Conservation (phyloP, 2,797 vertebrate genomes). For the Hoplostethus mediterraneus region DNA sequence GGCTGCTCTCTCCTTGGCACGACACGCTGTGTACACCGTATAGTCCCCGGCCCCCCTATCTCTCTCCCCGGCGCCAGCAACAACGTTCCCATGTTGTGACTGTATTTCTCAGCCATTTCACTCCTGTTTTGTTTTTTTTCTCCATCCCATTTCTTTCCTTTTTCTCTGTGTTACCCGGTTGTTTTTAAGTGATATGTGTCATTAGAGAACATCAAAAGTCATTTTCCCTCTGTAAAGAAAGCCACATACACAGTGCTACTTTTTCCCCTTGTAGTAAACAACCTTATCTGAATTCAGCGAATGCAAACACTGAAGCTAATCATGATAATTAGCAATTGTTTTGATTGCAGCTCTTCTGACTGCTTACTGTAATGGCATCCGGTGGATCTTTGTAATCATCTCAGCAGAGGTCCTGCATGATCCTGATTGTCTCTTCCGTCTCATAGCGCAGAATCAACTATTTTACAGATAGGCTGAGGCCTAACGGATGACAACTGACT, state of each 20-base stretch:
- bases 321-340: conserved; percentile 63
- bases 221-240: conserved; percentile 1
- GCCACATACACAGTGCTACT: not conserved
- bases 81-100: conserved; percentile 22
- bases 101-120: conserved; percentile 19
- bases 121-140: conserved; percentile 4
- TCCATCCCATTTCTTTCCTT: not conserved
- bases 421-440: conserved; percentile 58
- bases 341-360: conserved; percentile 46
- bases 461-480: conserved; percentile 25
- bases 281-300: conserved; percentile 20
- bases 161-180: not conserved
- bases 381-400: conserved; percentile 68
- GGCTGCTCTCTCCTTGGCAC: conserved; percentile 61
- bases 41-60: conserved; percentile 9
- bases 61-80: conserved; percentile 15
- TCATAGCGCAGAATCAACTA: conserved; percentile 48
- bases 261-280: conserved; percentile 22
- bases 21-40: conserved; percentile 30
- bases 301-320: conserved; percentile 56
- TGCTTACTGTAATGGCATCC: conserved; percentile 52
- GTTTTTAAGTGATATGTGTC: not conserved
- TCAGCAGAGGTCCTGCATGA: conserved; percentile 49
- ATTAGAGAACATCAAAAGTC: not conserved
- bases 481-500: conserved; percentile 42